A percentile compares a stretch with the other conserved stretches of the same genome.
Conservation (phyloP, 2,888 invertebrate genomes). For the Athripsodes cinereus region DNA sequence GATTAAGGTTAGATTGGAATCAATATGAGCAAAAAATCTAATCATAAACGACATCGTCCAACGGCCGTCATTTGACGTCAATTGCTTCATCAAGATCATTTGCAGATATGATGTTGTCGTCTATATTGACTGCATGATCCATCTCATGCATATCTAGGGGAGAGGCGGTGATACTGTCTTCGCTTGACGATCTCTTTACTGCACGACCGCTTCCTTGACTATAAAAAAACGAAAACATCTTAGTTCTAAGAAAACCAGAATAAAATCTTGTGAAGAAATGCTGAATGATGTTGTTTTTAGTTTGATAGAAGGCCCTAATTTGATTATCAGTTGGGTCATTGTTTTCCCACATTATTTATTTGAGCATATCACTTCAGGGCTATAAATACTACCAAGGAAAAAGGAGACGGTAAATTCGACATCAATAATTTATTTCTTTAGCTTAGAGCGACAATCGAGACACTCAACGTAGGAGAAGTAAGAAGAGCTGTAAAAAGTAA, state of each 20-base stretch:
- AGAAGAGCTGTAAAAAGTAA: no score
- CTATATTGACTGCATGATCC: slow-evolving; percentile 1
- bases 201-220: slow-evolving; percentile 40
- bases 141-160: slow-evolving; percentile 24
- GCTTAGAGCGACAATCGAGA: no score
- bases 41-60: slow-evolving; percentile 26
- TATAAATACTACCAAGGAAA: no score
- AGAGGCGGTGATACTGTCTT: slow-evolving; percentile 41
- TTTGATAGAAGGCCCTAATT: no score
- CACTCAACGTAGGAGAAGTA: no score
- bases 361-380: no score
- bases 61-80: slow-evolving; percentile 24
- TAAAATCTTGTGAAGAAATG: background rate
- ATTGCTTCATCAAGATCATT: slow-evolving; percentile 14
- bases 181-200: slow-evolving; percentile 46
- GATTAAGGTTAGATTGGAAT: no score
- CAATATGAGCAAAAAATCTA: no score
- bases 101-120: slow-evolving; percentile 22
- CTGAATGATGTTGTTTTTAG: background rate
- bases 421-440: no score
- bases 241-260: background rate
- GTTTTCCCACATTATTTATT: no score
- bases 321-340: no score
- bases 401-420: no score
- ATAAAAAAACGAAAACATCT: background rate